Percentiles rank a stretch among this genome's conserved stretches.
phyloP scores from a whole-genome alignment of 2,797 vertebrate species.

The Varecia variegata region DNA sequence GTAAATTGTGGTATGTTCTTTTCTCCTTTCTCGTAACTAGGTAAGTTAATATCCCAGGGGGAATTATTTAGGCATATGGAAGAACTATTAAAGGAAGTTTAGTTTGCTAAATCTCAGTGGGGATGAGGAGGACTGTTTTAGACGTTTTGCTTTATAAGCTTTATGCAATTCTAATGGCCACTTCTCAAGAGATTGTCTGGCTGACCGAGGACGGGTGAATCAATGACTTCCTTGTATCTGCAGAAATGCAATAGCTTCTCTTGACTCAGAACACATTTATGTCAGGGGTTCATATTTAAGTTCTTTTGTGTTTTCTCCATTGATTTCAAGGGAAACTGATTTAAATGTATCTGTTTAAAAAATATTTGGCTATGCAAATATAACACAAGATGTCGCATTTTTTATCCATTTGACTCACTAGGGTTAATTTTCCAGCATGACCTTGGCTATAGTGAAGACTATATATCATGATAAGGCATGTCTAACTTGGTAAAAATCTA shows the following conservation, averaged over 20 bases:
- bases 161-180: neutral
- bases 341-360: neutral
- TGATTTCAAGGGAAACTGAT: constrained; percentile 51
- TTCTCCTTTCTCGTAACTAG: constrained; percentile 26
- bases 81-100: constrained; percentile 40
- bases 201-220: fast-evolving
- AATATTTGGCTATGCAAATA: constrained; percentile 9
- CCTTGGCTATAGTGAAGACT: constrained; percentile 10
- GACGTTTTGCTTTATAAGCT: constrained; percentile 10
- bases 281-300: neutral
- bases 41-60: constrained; percentile 33
- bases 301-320: constrained; percentile 28
- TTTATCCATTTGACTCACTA: constrained; percentile 29
- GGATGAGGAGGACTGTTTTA: neutral
- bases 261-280: neutral
- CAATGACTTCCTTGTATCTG: constrained; percentile 39
- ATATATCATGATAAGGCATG: neutral
- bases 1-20: neutral
- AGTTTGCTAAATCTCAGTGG: neutral
- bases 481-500: constrained; percentile 54
- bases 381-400: constrained; percentile 34
- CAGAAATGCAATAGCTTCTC: constrained; percentile 17
- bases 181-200: neutral
- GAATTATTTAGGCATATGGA: constrained; percentile 39
- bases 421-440: constrained; percentile 45